Percentiles rank a stretch among this genome's conserved stretches.
Evolutionary conservation across 2,113 vertebrate genomes (phyloP).

Genomic region (Neoarius graeffei): DNA sequence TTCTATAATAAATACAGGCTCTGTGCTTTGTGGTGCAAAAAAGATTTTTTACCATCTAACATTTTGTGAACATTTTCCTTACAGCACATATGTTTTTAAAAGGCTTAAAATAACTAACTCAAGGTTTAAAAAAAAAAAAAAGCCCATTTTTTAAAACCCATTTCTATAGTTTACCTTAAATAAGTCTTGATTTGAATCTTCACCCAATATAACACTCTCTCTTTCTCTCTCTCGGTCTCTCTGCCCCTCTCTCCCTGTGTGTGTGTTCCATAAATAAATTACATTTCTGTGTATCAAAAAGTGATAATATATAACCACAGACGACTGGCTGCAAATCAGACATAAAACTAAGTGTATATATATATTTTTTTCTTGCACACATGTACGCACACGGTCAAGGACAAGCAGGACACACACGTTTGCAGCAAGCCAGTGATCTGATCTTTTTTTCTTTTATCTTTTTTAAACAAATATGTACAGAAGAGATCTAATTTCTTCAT

Average conservation of each 20-base stretch:
- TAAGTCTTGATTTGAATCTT: constrained; percentile 69
- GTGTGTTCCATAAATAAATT: constrained; percentile 82
- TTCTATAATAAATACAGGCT: constrained; percentile 93
- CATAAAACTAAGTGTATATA: constrained; percentile 44
- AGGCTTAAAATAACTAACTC: constrained; percentile 66
- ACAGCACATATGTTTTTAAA: constrained; percentile 69
- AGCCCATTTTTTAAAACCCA: constrained; percentile 72
- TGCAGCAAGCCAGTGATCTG: constrained; percentile 83
- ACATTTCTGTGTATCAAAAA: constrained; percentile 83
- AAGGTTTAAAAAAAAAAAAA: constrained; percentile 65
- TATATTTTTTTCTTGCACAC: constrained; percentile 24
- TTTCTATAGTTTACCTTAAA: constrained; percentile 70
- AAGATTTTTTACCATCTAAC: constrained; percentile 67
- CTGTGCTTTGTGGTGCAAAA: constrained; percentile 79
- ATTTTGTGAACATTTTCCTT: constrained; percentile 65
- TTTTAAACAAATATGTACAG: constrained; percentile 80
- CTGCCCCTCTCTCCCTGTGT: constrained; percentile 64
- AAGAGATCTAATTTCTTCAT: constrained; percentile 54
- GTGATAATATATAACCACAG: constrained; percentile 70
- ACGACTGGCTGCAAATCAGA: constrained; percentile 60
- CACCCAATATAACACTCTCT: constrained; percentile 75
- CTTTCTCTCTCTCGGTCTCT: constrained; percentile 63
- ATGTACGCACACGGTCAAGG: constrained; percentile 69
- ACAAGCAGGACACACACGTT: constrained; percentile 75
- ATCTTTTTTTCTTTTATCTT: constrained; percentile 65